Conservation (phyloP, 2,797 vertebrate species). For the Oreonectes daqikongensis region DNA sequence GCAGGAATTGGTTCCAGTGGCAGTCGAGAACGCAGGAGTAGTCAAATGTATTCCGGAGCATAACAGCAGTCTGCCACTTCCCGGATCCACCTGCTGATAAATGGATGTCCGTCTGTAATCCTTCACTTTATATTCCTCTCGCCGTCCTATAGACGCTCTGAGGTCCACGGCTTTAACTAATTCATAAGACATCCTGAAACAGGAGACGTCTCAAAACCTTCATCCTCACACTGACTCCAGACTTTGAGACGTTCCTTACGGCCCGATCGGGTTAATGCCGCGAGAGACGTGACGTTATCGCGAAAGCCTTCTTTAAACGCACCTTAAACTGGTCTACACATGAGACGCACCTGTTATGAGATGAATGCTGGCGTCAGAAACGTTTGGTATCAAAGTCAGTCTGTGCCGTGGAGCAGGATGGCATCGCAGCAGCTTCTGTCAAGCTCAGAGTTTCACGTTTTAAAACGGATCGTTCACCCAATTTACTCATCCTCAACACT, state of each 20-base stretch:
- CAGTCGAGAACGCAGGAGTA: conserved; percentile 65
- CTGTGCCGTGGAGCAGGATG: conserved; percentile 58
- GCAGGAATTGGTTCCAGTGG: conserved; percentile 61
- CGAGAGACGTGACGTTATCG: neutral
- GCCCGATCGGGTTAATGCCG: conserved; percentile 47
- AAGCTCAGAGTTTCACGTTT: neutral
- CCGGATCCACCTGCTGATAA: conserved; percentile 73
- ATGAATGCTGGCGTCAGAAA: conserved; percentile 8
- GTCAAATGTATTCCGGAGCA: conserved; percentile 73
- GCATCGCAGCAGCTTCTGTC: neutral
- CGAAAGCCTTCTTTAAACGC: neutral
- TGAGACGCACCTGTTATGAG: conserved; percentile 39
- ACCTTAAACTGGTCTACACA: neutral
- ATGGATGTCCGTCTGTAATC: conserved; percentile 79
- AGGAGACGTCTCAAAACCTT: conserved; percentile 66
- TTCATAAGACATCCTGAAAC: conserved; percentile 81
- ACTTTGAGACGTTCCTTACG: neutral
- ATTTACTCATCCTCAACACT: neutral
- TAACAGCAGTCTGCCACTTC: conserved; percentile 71
- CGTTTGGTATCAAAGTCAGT: conserved; percentile 58
- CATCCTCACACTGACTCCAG: conserved; percentile 68
- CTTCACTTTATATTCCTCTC: conserved; percentile 69
- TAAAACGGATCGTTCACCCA: too few relatives aligned
- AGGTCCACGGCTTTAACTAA: conserved; percentile 77
- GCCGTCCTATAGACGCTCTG: conserved; percentile 46